phyloP scores from a whole-genome alignment of 1,140 invertebrate species.

The Araneus ventricosus region DNA sequence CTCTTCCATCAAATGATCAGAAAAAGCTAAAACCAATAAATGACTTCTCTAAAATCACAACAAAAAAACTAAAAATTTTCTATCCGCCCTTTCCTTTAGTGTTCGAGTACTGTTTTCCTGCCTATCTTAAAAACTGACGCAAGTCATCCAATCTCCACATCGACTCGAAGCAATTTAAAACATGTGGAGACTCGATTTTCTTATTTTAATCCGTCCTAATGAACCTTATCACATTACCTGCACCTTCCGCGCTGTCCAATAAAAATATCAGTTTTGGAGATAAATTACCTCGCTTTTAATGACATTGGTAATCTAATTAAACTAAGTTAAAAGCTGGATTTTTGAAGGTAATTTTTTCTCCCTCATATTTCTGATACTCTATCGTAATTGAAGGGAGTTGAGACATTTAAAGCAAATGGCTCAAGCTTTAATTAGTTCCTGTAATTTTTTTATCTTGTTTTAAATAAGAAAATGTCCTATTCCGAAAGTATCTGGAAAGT shows the following conservation, averaged over 20 bases:
- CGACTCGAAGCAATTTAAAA: neutral
- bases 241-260: neutral
- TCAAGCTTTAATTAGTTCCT: no score
- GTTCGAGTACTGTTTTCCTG: no score
- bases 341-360: neutral
- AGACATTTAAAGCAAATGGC: no score
- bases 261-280: neutral
- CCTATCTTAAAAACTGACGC: neutral
- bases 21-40: no score
- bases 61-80: no score
- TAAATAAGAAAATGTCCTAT: no score
- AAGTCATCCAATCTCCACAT: neutral
- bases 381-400: neutral
- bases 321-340: neutral
- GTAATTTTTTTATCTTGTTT: no score
- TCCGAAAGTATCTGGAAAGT: no score
- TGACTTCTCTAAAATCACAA: no score
- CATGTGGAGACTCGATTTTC: neutral
- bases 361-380: neutral
- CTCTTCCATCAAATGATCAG: no score
- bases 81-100: no score
- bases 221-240: conserved; percentile 12
- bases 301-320: conserved; percentile 20
- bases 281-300: neutral
- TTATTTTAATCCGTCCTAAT: conserved; percentile 7